Conservation (phyloP, 2,113 vertebrate species). For the Hassar affinis region DNA sequence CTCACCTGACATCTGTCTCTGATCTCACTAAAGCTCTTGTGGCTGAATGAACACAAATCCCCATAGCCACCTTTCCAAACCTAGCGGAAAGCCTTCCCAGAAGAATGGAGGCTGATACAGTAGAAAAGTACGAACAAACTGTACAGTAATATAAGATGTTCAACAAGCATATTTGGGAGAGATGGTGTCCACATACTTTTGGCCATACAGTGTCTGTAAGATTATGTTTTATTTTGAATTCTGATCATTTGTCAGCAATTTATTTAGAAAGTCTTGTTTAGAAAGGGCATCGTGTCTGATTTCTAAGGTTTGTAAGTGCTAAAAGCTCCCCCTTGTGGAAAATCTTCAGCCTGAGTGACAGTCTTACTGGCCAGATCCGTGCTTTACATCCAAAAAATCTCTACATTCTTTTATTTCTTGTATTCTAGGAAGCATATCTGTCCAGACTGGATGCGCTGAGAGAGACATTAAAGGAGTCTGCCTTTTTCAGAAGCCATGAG, state of each 20-base stretch:
- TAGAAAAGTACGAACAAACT: too few species aligned
- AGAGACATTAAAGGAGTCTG: slow-evolving; percentile 64
- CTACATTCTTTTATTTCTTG: neutral
- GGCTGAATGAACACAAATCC: neutral
- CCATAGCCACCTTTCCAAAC: neutral
- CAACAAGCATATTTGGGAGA: neutral
- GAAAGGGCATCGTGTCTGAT: neutral
- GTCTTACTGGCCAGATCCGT: neutral
- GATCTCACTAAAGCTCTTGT: neutral
- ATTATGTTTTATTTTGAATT: neutral
- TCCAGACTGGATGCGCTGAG: slow-evolving; percentile 70
- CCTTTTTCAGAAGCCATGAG: slow-evolving; percentile 76
- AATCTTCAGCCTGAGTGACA: neutral
- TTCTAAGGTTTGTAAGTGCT: neutral
- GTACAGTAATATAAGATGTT: neutral
- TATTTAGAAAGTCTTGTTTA: neutral
- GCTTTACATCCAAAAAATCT: neutral
- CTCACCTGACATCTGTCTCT: neutral
- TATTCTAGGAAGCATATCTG: slow-evolving; percentile 69
- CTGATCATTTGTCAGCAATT: neutral
- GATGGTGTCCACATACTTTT: neutral
- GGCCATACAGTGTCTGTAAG: too few species aligned
- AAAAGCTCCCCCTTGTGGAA: slow-evolving; percentile 24
- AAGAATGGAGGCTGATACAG: neutral
- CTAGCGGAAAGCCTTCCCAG: neutral